These are phyloP conservation scores for Dendroctonus ponderosae DNA, from an alignment of 1,140 invertebrate species.

Conservation along the genomic window DNA sequence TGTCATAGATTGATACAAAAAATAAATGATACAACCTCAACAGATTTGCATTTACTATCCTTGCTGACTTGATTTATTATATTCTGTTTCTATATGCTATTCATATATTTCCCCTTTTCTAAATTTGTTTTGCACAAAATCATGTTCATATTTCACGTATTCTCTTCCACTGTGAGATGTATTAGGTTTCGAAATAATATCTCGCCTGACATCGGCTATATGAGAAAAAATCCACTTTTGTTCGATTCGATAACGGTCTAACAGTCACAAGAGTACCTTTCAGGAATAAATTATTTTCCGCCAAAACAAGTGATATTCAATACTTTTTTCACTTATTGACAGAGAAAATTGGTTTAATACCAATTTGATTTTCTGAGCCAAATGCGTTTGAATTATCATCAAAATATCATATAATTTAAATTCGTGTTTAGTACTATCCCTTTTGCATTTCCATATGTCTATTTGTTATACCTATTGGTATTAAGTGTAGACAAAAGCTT, in stretches of 20 bases:
- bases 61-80: slow-evolving; percentile 42
- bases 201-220: slow-evolving; percentile 14
- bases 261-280: slow-evolving; percentile 6
- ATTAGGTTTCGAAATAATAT: slow-evolving; percentile 29
- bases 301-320: no score
- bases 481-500: no score
- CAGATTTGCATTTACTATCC: slow-evolving; percentile 43
- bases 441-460: no score
- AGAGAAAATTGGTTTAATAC: no score
- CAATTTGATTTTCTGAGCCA: no score
- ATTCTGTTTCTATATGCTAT: slow-evolving; percentile 40
- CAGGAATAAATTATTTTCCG: slow-evolving; percentile 9
- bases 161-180: slow-evolving; percentile 24
- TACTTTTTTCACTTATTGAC: no score
- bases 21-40: slow-evolving; percentile 44
- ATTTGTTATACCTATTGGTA: no score
- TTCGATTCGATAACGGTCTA: slow-evolving; percentile 6
- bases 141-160: slow-evolving; percentile 30
- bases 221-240: slow-evolving; percentile 13
- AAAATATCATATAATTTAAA: no score
- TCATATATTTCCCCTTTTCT: slow-evolving; percentile 36
- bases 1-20: slow-evolving; percentile 47
- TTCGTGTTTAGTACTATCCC: no score
- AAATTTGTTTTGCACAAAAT: slow-evolving; percentile 35
- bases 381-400: no score